These are phyloP conservation scores for Ryuthela nishihirai DNA, from an alignment of 2,888 invertebrate genomes.

Conservation along the genomic window DNA sequence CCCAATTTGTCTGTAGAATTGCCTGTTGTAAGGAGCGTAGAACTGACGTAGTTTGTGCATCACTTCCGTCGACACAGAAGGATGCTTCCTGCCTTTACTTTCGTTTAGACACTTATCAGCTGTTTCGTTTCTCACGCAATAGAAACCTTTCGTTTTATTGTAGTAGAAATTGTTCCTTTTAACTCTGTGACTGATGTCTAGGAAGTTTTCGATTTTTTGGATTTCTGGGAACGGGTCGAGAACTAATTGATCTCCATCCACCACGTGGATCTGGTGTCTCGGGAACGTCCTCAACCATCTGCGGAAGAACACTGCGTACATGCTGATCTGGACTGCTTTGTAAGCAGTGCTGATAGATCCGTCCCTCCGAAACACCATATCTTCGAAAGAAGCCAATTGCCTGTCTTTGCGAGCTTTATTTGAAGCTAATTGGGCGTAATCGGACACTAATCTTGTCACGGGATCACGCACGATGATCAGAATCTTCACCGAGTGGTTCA, in stretches of 20 bases:
- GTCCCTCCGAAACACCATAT: conserved; percentile 29
- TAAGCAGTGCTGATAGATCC: conserved; percentile 52
- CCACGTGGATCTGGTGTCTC: conserved; percentile 83
- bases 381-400: conserved; percentile 26
- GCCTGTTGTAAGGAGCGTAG: conserved; percentile 86
- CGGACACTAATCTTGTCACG: conserved; percentile 90
- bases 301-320: conserved; percentile 86
- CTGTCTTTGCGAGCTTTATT: conserved; percentile 45
- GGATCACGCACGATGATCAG: conserved; percentile 93
- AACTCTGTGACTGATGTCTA: conserved; percentile 67
- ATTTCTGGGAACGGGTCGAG: conserved; percentile 85
- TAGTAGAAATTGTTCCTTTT: conserved; percentile 89
- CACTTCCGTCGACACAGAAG: conserved; percentile 73
- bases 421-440: conserved; percentile 88
- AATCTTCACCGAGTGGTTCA: conserved; percentile 89
- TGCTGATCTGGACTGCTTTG: conserved; percentile 62
- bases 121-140: conserved; percentile 61
- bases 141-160: conserved; percentile 95
- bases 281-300: conserved; percentile 91
- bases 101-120: conserved; percentile 80
- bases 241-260: conserved; percentile 89
- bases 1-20: conserved; percentile 87
- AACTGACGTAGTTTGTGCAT: conserved; percentile 75
- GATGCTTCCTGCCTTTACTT: conserved; percentile 81
- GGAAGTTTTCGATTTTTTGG: conserved; percentile 78